phyloP scores from a whole-genome alignment of 2,113 vertebrate species.

The Bungarus multicinctus region DNA sequence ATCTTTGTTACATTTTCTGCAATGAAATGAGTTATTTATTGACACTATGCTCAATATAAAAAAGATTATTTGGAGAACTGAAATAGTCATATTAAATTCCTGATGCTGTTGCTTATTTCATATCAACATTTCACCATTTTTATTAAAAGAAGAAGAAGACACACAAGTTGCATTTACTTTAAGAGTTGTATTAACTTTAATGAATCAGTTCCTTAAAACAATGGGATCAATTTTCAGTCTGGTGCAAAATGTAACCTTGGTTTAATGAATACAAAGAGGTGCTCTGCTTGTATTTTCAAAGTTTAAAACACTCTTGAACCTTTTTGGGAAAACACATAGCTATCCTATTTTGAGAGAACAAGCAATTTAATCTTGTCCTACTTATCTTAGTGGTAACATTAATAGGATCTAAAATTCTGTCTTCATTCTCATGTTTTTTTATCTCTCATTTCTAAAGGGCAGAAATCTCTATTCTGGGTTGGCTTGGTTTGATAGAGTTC shows the following conservation, averaged over 20 bases:
- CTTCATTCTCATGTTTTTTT: background rate
- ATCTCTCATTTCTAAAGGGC: background rate
- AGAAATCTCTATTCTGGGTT: background rate
- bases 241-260: background rate
- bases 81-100: background rate
- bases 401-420: background rate
- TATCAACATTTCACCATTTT: background rate
- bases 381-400: background rate
- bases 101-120: background rate
- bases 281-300: background rate
- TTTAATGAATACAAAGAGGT: background rate
- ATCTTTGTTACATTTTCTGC: background rate
- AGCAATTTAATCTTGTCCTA: background rate
- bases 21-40: background rate
- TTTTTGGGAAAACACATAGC: background rate
- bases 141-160: background rate
- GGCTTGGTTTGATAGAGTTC: constrained; percentile 2
- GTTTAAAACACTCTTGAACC: background rate
- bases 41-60: background rate
- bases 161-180: background rate
- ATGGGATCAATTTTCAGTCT: background rate
- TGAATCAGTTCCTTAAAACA: background rate
- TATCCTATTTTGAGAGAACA: background rate
- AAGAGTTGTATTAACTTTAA: background rate
- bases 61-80: background rate